A percentile compares a stretch with the other conserved stretches of the same genome.
Conservation (phyloP, 2,113 vertebrate species). For the Amphiprion ocellaris region DNA sequence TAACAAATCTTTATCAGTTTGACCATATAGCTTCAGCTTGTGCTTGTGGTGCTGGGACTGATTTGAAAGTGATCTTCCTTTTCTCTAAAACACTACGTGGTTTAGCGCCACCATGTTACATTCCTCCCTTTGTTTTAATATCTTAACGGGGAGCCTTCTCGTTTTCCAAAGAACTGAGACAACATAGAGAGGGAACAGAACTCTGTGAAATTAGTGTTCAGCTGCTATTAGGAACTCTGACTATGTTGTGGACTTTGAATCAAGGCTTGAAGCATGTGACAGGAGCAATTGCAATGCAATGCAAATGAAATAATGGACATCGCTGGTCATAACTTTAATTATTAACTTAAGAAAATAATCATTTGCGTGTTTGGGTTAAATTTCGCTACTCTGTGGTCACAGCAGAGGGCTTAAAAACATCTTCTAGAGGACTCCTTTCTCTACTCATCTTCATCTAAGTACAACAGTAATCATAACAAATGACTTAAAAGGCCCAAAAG, state of each 20-base stretch:
- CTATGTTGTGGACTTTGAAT: not conserved
- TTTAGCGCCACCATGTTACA: not conserved
- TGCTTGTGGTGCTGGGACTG: not conserved
- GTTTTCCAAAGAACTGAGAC: not conserved
- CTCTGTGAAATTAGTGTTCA: not conserved
- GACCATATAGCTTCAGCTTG: slow-evolving; percentile 20
- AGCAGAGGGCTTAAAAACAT: not conserved
- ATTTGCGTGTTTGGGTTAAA: not conserved
- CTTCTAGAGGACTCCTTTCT: not conserved
- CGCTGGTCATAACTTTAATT: not conserved
- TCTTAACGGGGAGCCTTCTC: slow-evolving; percentile 3
- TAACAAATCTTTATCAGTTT: slow-evolving; percentile 30
- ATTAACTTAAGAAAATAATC: too few species aligned
- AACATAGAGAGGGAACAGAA: not conserved
- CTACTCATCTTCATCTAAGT: not conserved
- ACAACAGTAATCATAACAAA: not conserved
- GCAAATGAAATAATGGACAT: not conserved
- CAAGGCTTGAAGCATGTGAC: not conserved
- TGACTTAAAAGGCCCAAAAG: not conserved
- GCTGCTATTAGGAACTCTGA: not conserved
- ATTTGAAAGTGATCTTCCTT: slow-evolving; percentile 24
- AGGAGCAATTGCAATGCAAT: not conserved
- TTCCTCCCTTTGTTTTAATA: slow-evolving; percentile 1
- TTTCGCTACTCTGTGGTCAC: not conserved
- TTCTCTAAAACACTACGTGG: slow-evolving; percentile 3